These are phyloP conservation scores for Ammodytes dubius DNA, from an alignment of 2,113 vertebrate species.

Conservation along the genomic window DNA sequence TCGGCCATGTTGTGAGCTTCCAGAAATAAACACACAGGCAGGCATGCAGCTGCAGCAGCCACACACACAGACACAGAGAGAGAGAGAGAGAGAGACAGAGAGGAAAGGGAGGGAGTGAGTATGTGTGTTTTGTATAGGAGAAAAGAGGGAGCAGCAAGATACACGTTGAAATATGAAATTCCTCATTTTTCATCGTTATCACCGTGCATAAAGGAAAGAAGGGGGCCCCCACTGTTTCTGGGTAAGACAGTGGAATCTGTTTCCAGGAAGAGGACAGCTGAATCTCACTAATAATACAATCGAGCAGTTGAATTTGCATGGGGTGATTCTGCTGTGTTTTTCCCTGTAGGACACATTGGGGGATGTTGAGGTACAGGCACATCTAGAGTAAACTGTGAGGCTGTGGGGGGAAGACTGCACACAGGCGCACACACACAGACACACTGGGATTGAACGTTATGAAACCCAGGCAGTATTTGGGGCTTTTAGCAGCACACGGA, in stretches of 20 bases:
- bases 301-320: conserved; percentile 26
- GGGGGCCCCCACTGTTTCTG: conserved; percentile 28
- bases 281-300: conserved; percentile 45
- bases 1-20: conserved; percentile 89
- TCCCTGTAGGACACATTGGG: background rate
- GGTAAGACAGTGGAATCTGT: conserved; percentile 15
- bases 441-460: conserved; percentile 47
- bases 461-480: conserved; percentile 69
- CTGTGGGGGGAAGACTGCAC: conserved; percentile 14
- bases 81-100: background rate
- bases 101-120: background rate
- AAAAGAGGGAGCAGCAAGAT: conserved; percentile 2
- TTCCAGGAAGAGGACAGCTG: conserved; percentile 67
- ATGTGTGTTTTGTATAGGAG: background rate
- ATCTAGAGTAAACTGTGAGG: conserved; percentile 50
- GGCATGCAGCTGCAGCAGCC: conserved; percentile 71
- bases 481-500: conserved; percentile 58
- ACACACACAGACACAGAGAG: conserved; percentile 8
- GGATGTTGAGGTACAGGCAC: conserved; percentile 10
- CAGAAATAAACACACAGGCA: conserved; percentile 86
- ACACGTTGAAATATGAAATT: conserved; percentile 10
- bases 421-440: background rate
- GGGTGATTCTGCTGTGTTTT: conserved; percentile 16
- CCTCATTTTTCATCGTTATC: conserved; percentile 22
- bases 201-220: conserved; percentile 28